Evolutionary conservation across 2,113 vertebrate genomes (phyloP).

Genomic region (Gadus macrocephalus): DNA sequence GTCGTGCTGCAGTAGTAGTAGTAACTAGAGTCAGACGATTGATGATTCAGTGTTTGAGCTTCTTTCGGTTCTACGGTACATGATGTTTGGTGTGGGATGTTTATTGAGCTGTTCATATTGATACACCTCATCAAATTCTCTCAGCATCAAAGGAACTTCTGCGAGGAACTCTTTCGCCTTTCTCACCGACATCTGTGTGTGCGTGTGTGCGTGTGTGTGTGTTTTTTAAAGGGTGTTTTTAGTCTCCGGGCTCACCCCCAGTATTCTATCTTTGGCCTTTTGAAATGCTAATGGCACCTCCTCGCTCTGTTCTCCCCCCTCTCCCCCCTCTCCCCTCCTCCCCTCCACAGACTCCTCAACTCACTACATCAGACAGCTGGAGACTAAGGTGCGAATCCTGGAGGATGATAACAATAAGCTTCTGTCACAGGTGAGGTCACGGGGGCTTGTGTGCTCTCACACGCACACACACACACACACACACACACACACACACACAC

Average conservation of each 20-base stretch:
- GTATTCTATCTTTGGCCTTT: constrained; percentile 42
- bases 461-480: not conserved
- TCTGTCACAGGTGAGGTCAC: constrained; percentile 80
- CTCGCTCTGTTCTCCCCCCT: constrained; percentile 21
- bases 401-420: constrained; percentile 88
- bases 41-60: too few species aligned
- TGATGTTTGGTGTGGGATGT: too few species aligned
- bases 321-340: constrained; percentile 11
- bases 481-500: not conserved
- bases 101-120: too few species aligned
- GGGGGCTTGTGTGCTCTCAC: not conserved
- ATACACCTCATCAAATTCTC: too few species aligned
- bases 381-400: constrained; percentile 89
- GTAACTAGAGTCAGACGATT: too few species aligned
- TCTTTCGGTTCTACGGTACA: not conserved
- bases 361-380: constrained; percentile 88
- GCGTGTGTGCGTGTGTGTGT: not conserved
- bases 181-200: not conserved
- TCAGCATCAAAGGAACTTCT: too few species aligned
- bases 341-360: constrained; percentile 79
- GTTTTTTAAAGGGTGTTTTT: constrained; percentile 1
- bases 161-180: too few species aligned
- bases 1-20: too few species aligned
- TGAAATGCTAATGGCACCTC: constrained; percentile 57
- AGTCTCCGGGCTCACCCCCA: constrained; percentile 6